Conservation (phyloP, 2,888 invertebrate genomes). For the Kryphioiulus occultus region DNA sequence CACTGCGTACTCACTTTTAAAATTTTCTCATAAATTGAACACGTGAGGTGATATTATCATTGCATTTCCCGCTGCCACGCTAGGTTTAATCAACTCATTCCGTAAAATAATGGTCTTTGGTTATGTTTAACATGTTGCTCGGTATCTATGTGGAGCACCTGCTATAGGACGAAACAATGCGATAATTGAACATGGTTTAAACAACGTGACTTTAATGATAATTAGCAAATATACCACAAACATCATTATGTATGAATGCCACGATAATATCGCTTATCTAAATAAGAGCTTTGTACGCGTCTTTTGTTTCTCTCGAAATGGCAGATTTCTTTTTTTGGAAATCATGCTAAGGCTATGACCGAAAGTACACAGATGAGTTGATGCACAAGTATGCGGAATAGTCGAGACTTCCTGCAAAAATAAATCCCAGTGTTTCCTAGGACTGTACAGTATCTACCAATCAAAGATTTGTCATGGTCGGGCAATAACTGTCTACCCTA, state of each 20-base stretch:
- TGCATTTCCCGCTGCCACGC: not conserved
- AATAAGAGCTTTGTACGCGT: not conserved
- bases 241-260: constrained; percentile 9
- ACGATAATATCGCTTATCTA: constrained; percentile 3
- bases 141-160: not conserved
- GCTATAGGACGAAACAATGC: not conserved
- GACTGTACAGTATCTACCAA: too few relatives aligned
- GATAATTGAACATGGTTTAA: constrained; percentile 18
- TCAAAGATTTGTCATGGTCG: too few relatives aligned
- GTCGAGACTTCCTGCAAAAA: not conserved
- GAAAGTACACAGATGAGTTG: not conserved
- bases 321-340: not conserved
- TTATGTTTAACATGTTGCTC: not conserved
- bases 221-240: constrained; percentile 6
- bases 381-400: not conserved
- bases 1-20: not conserved
- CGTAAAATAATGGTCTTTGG: not conserved
- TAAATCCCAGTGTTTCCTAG: too few relatives aligned
- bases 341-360: not conserved
- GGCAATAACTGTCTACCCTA: too few relatives aligned
- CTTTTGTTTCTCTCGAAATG: not conserved
- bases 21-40: not conserved
- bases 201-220: constrained; percentile 27
- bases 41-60: constrained; percentile 8
- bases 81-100: constrained; percentile 20